Evolutionary conservation across 2,113 vertebrate species (phyloP), one percentile per base, ranked within the genome.

Genomic region (Microcebus lehilahytsara): DNA sequence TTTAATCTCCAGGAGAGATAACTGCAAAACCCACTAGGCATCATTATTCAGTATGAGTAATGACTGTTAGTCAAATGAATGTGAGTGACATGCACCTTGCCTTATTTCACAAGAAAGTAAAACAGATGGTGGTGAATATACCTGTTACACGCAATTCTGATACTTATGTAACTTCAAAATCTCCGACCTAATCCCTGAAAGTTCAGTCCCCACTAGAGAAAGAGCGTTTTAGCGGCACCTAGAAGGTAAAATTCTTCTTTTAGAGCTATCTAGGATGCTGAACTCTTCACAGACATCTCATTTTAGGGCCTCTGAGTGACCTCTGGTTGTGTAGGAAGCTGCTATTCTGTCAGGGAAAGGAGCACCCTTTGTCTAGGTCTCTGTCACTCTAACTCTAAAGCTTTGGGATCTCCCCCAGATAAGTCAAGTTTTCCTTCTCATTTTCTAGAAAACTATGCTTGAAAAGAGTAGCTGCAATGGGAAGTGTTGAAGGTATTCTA

Each of bases 31-130:
- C 19, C 64, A 85, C 40, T 40, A 69, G 66, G 32, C 17, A 77
- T 85, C 40, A 64, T 71, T 89, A 56, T 53, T 86, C 69, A 93
- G 51, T n/a, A 79, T 13, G 49, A 85, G n/a, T 46, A 96, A 95
- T 42, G 89, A 80, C 25, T 78, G 87, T 78, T 53, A 89, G 80
- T 89, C 64, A 90, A 96, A 77, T 37, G 42, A 51, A n/a, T n/a
- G 14, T 11, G 42, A 92, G 25, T 87, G 66, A 86, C 34, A 51
- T 49, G 37, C 46, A 66, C 34, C 5, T 81, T 85, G 46, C 34
- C 37, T 96, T 69, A 69, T 74, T 97, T 90, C 78, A 87, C n/a
- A 96, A 88, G 25, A 92, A 96, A 88, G 14, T n/a, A 89, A 37
- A 97, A 93, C 9, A 53, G 25, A 56, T 72, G 27, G 88, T 56